A percentile compares a stretch with the other conserved stretches of the same genome.
These are phyloP conservation scores for Gastrophryne carolinensis DNA, from an alignment of 2,797 vertebrate genomes.

Conservation along the genomic window DNA sequence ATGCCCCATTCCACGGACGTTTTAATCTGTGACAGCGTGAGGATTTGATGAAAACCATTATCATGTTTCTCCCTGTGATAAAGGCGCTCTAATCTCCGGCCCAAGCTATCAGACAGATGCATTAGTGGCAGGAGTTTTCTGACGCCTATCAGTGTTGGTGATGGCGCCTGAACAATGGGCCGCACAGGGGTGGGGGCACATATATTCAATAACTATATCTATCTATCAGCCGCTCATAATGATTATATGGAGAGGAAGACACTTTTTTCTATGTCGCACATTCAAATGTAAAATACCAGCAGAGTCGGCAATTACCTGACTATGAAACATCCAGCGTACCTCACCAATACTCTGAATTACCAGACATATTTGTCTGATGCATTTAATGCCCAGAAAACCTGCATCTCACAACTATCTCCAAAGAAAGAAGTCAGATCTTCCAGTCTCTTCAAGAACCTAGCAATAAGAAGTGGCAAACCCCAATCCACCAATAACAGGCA, in stretches of 20 bases:
- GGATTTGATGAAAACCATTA: constrained; percentile 97
- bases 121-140: constrained; percentile 74
- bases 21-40: constrained; percentile 93
- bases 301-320: background rate
- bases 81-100: constrained; percentile 93
- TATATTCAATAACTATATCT: background rate
- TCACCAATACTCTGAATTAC: too few species aligned
- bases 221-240: background rate
- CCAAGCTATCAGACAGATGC: constrained; percentile 90
- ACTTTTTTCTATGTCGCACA: background rate
- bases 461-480: too few species aligned
- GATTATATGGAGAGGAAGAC: background rate
- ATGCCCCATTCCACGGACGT: constrained; percentile 72
- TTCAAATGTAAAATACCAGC: background rate
- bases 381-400: too few species aligned
- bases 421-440: too few species aligned
- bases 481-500: too few species aligned
- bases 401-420: too few species aligned
- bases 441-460: too few species aligned
- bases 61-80: constrained; percentile 78
- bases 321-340: background rate
- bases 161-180: constrained; percentile 37
- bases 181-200: background rate
- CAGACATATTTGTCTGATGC: too few species aligned
- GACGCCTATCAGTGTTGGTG: constrained; percentile 37